Evolutionary conservation across 2,797 vertebrate genomes (phyloP), one percentile per base, ranked within the genome.

Genomic region (Protonibea diacanthus): DNA sequence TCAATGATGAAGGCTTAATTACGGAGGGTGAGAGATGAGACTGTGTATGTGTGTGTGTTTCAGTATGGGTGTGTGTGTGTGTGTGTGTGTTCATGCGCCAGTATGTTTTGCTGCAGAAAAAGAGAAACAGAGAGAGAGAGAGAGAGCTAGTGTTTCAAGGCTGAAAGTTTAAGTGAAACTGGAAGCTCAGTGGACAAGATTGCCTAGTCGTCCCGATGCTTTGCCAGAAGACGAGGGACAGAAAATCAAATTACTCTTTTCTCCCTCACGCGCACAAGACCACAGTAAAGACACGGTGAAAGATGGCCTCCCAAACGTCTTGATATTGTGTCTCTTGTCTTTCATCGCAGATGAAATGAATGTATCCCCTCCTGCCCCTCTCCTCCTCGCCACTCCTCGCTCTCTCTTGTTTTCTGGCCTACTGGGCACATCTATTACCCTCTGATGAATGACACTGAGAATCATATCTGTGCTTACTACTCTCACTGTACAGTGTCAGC

Each of bases 1-100:
- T 95, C 93, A 93, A 94, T 94, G 90, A 86, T 84, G 88, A 89
- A 86, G 85, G 89, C 88, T 94, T 95, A 94, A 95, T 95, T 94
- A 95, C 88, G 55, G 82, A 88, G 80, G 65, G 84, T 80, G 85
- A 91, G 89, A 83, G 85, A 89, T 78, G 73, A 89, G 90, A 90
- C 84, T 21, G 10, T 42, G 42, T 68, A 38, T 78, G 63, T 33
- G 18, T 55, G 67, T 80, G 60, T 57, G 64, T 81, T 20, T 78
- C 8, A 17, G 17, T 49, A 2, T 44, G 40, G 2, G 3, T n/a
- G 6, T 48, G 61, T 15, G 63, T 71, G 67, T 65, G 57, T 47
- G 63, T 78, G 63, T 80, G 72, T 48, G 64, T 60, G 49, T 64
- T 71, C 44, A 56, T 63, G 65, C 56, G 67, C 49, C n/a, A 51